A percentile compares a stretch with the other conserved stretches of the same genome.
Conservation (phyloP, 2,113 vertebrate genomes). For the Cavia porcellus region DNA sequence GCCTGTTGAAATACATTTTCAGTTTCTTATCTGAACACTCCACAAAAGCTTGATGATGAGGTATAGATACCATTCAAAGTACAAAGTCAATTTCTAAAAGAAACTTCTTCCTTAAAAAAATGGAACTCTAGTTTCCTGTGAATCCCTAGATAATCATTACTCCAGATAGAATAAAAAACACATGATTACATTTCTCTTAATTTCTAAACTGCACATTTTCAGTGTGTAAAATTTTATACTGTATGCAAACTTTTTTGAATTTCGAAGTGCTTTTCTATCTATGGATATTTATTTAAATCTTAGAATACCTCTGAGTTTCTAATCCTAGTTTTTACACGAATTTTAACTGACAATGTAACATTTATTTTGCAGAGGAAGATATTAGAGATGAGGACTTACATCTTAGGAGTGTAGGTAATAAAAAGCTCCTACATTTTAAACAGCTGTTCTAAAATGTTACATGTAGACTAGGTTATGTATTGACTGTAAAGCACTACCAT, state of each 20-base stretch:
- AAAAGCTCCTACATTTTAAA: background rate
- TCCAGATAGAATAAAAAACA: background rate
- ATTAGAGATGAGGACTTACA: background rate
- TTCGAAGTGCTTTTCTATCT: background rate
- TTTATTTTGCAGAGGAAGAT: background rate
- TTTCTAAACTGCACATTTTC: background rate
- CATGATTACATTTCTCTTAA: background rate
- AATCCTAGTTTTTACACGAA: background rate
- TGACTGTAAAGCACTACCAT: background rate
- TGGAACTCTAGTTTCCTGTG: background rate
- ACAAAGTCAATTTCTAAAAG: background rate
- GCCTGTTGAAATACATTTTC: constrained; percentile 66
- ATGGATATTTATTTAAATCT: background rate
- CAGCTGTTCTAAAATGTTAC: background rate
- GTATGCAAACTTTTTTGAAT: background rate
- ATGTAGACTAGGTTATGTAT: background rate
- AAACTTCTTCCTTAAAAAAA: background rate
- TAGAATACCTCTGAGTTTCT: background rate
- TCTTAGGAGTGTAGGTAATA: background rate
- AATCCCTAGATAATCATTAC: background rate
- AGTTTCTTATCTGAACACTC: constrained; percentile 35
- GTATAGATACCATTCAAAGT: constrained; percentile 22
- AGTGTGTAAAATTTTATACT: background rate
- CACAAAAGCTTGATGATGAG: constrained; percentile 9
- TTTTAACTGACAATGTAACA: constrained; percentile 8